phyloP scores from a whole-genome alignment of 2,888 invertebrate genomes.

The Eilema griseolum region DNA sequence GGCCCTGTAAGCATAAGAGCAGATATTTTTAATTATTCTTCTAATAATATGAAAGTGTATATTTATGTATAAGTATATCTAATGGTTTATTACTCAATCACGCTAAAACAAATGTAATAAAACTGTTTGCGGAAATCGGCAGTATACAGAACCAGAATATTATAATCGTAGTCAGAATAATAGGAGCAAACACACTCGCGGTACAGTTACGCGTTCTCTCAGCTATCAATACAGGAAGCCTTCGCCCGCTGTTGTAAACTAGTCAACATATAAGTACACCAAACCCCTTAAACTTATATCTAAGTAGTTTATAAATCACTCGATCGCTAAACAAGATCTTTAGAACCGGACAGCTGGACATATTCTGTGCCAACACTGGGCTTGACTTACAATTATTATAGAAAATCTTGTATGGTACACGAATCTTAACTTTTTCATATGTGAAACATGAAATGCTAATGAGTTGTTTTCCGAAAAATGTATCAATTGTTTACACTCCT shows the following conservation, averaged over 20 bases:
- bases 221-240: slow-evolving; percentile 30
- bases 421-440: not conserved
- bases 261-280: slow-evolving; percentile 27
- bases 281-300: slow-evolving; percentile 17
- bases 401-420: not conserved
- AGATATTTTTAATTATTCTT: not conserved
- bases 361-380: slow-evolving; percentile 27
- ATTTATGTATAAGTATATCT: not conserved
- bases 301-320: slow-evolving; percentile 35
- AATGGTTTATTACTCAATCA: not conserved
- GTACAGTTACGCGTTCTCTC: slow-evolving; percentile 6
- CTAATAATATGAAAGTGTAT: not conserved
- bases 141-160: not conserved
- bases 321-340: slow-evolving; percentile 44
- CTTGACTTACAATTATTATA: not conserved
- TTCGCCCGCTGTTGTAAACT: slow-evolving; percentile 15
- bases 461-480: not conserved
- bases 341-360: slow-evolving; percentile 37
- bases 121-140: not conserved
- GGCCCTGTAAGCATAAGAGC: not conserved
- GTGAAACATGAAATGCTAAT: not conserved
- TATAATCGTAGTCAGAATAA: not conserved
- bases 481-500: not conserved
- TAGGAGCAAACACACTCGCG: not conserved
- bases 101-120: slow-evolving; percentile 1